Percentiles rank a stretch among this genome's conserved stretches.
These are phyloP conservation scores for Tonatia bakeri DNA, from an alignment of 2,113 vertebrate species.

Conservation along the genomic window DNA sequence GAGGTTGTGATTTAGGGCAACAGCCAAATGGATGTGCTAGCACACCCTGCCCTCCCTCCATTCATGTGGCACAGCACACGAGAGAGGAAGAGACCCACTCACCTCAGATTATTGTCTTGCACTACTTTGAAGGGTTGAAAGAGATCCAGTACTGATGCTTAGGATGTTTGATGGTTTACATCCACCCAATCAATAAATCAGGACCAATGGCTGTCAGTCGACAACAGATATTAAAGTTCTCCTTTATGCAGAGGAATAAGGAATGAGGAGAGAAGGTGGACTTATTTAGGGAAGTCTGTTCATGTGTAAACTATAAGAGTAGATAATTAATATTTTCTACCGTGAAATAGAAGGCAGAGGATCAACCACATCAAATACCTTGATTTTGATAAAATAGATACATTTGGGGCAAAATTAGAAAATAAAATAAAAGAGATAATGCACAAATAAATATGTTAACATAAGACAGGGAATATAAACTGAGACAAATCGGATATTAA, in stretches of 20 bases:
- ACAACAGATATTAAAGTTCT: background rate
- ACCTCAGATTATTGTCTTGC: background rate
- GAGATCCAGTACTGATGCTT: background rate
- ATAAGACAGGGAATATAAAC: background rate
- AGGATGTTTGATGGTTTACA: background rate
- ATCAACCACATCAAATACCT: background rate
- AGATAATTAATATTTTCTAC: background rate
- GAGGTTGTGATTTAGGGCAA: background rate
- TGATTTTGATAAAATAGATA: background rate
- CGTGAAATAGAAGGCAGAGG: background rate
- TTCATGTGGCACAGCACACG: background rate
- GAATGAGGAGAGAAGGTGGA: background rate
- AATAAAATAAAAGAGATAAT: background rate
- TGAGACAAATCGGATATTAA: background rate
- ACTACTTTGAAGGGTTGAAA: background rate
- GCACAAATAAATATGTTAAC: background rate
- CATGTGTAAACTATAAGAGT: background rate
- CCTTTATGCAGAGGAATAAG: background rate
- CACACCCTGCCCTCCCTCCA: background rate
- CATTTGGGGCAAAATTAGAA: background rate
- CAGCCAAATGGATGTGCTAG: background rate
- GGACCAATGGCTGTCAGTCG: background rate
- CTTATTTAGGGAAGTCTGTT: background rate
- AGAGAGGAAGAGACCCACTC: background rate
- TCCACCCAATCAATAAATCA: background rate